Evolutionary conservation across 64 coral and sea anemone genomes (phyloP).

Genomic region (Montipora cactus): DNA sequence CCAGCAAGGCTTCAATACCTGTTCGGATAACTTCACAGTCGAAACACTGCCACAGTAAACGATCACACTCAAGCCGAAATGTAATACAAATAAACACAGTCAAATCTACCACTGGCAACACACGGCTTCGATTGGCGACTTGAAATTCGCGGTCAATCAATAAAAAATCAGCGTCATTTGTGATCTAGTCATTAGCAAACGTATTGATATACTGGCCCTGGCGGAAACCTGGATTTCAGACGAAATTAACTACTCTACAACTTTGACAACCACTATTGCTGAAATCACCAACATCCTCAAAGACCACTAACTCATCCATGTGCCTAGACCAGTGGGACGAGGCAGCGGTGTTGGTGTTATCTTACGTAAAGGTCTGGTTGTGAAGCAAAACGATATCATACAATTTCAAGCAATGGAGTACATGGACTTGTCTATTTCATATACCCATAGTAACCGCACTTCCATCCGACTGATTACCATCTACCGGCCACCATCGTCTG

Average conservation of each 20-base stretch:
- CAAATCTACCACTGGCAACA: no score
- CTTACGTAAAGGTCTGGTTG: conserved; percentile 36
- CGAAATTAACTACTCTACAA: neutral
- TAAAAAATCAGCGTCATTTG: conserved; percentile 53
- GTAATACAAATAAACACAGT: no score
- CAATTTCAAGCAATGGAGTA: conserved; percentile 66
- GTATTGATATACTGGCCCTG: conserved; percentile 47
- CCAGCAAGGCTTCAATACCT: no score
- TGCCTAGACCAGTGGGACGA: conserved; percentile 43
- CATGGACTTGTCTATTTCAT: conserved; percentile 9
- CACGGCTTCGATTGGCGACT: conserved; percentile 22
- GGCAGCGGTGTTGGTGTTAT: conserved; percentile 47
- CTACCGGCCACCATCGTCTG: neutral
- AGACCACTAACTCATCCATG: conserved; percentile 49
- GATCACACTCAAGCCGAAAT: no score
- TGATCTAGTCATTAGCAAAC: conserved; percentile 50
- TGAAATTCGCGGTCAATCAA: conserved; percentile 55
- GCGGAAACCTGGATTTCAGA: conserved; percentile 57
- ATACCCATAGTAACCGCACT: neutral
- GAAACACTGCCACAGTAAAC: no score
- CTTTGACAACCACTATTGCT: conserved; percentile 40
- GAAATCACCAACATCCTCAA: conserved; percentile 53
- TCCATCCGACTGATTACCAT: neutral
- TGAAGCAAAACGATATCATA: conserved; percentile 30
- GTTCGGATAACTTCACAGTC: no score